Conservation (phyloP, 2,888 invertebrate species). For the Rhingia campestris region DNA sequence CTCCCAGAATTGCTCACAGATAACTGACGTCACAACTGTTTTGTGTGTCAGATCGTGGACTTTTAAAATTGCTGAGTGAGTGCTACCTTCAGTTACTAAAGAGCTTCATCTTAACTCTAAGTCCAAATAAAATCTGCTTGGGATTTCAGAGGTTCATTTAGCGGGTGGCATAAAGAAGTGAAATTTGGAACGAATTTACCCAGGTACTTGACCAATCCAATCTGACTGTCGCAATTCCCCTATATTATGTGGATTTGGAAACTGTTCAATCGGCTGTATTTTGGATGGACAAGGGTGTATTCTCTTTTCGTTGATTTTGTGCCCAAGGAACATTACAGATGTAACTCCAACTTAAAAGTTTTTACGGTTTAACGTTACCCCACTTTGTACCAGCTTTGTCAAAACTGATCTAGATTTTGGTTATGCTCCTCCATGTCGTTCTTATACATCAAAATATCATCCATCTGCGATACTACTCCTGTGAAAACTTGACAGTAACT, state of each 20-base stretch:
- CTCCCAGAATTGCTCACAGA: no score
- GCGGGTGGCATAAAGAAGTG: constrained; percentile 2
- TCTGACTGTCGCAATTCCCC: constrained; percentile 38
- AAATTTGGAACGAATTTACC: constrained; percentile 49
- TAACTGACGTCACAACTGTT: no score
- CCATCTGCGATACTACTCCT: constrained; percentile 23
- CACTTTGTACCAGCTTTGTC: constrained; percentile 16
- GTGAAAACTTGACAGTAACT: constrained; percentile 35
- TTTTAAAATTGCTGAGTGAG: no score
- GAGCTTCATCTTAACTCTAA: no score
- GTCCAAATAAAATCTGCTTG: no score
- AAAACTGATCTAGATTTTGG: constrained; percentile 22
- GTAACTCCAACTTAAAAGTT: constrained; percentile 33
- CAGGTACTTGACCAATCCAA: constrained; percentile 40
- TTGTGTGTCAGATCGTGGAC: no score
- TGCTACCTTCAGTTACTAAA: no score
- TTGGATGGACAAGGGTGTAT: constrained; percentile 40
- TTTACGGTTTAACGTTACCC: no score
- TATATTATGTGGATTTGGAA: constrained; percentile 17
- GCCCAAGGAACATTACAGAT: constrained; percentile 46
- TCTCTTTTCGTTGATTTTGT: constrained; percentile 42
- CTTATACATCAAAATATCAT: constrained; percentile 29
- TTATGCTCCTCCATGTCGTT: constrained; percentile 18
- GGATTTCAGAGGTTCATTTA: no score
- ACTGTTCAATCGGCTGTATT: constrained; percentile 38